Evolutionary conservation across 2,888 invertebrate genomes (phyloP).

Genomic region (Latrodectus hesperus): DNA sequence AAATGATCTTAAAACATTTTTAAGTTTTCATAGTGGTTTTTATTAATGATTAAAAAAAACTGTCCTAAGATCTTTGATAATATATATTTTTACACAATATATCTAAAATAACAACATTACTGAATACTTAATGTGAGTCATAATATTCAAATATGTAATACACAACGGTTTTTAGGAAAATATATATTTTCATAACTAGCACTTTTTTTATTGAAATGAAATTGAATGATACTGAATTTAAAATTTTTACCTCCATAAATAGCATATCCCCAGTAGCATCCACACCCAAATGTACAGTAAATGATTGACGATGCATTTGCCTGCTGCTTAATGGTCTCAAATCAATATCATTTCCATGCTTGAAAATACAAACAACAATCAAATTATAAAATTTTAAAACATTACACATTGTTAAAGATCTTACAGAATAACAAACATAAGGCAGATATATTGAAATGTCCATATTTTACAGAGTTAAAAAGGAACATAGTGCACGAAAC

Average conservation of each 20-base stretch:
- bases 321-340: conserved; percentile 96
- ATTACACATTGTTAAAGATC: neutral
- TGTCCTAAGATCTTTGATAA: too few relatives aligned
- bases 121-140: too few relatives aligned
- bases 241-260: conserved; percentile 78
- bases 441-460: neutral
- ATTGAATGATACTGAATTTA: neutral
- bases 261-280: conserved; percentile 87
- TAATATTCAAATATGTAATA: too few relatives aligned
- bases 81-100: too few relatives aligned
- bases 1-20: too few relatives aligned
- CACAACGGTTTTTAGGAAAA: too few relatives aligned
- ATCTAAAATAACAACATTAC: too few relatives aligned
- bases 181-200: neutral
- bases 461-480: too few relatives aligned
- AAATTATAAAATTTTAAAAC: neutral
- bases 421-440: neutral
- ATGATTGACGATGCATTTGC: conserved; percentile 95
- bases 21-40: too few relatives aligned
- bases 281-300: conserved; percentile 97
- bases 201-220: neutral
- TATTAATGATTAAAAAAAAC: too few relatives aligned
- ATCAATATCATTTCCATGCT: conserved; percentile 99
- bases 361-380: conserved; percentile 71
- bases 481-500: too few relatives aligned